Base-by-base conservation (phyloP, 2,797 vertebrate genomes). In the Rhyacichthys aspro region DNA sequence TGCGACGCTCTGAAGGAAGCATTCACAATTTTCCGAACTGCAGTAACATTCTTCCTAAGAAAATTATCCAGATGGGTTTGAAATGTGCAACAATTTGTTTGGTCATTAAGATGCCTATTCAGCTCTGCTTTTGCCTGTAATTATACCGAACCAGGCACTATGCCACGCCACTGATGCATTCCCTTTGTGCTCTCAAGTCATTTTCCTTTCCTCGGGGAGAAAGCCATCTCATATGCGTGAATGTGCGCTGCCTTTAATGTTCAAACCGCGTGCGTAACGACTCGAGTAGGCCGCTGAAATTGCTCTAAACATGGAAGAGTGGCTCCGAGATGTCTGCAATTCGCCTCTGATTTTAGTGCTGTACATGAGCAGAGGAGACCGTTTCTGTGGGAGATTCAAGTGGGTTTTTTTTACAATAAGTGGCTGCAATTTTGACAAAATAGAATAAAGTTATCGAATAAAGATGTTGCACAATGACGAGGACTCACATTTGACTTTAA, bases 1-100 rank as follows among this genome's bases (percentile, higher is more conserved):
- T 11, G 33, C 7, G 23, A 18, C 23, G 7, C 38, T 60, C 43
- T 60, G 78, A 82, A 82, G 72, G 78, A 59, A 42, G 62, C 67
- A 62, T 81, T 78, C 76, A 42, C 55, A 59, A 55, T 78, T 86
- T 19, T 84, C 80, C 79, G 80, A 84, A 74, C 69, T 53, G 82
- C 89, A 90, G 90, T 92, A 91, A 88, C 70, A 74, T 85, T 74
- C 74, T 80, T 82, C 65, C 50, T 41, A 83, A 83, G 89, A 87
- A 90, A 90, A 89, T 82, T 44, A 79, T 76, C 78, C 80, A 90
- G 88, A 92, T 91, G 85, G 85, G 84, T 85, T 84, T 86, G 81
- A 89, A 90, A 91, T 87, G 85, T 78, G 85, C 86, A 88, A 84
- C 81, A 88, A 88, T 90, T 89, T 89, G 84, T 89, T 88, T 87